Percentiles rank a stretch among this genome's conserved stretches.
Evolutionary conservation across 1,140 invertebrate species (phyloP).

Genomic region (Temnothorax nylanderi): DNA sequence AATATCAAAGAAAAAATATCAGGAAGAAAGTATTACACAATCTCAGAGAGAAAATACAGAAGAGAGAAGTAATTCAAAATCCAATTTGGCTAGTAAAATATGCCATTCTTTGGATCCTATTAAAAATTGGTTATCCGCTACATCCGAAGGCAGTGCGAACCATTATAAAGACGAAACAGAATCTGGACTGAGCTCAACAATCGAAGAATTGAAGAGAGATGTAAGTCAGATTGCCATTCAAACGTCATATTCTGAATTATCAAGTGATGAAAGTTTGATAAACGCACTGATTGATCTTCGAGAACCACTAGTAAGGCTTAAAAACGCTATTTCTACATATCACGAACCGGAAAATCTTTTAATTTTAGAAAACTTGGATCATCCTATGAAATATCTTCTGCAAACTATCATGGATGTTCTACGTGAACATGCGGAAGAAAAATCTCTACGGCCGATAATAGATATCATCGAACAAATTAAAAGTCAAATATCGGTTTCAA

Average conservation of each 20-base stretch:
- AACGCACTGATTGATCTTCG: slow-evolving; percentile 69
- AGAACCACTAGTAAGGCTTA: slow-evolving; percentile 70
- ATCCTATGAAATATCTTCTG: slow-evolving; percentile 72
- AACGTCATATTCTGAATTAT: slow-evolving; percentile 74
- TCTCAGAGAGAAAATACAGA: slow-evolving; percentile 20
- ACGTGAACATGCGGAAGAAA: slow-evolving; percentile 53
- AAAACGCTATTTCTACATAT: slow-evolving; percentile 65
- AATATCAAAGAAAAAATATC: slow-evolving; percentile 64
- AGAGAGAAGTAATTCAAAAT: background rate
- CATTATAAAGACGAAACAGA: slow-evolving; percentile 59
- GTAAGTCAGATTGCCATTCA: slow-evolving; percentile 72
- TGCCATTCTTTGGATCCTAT: slow-evolving; percentile 69
- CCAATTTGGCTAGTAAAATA: slow-evolving; percentile 41
- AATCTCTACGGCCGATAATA: slow-evolving; percentile 64
- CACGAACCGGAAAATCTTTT: slow-evolving; percentile 66
- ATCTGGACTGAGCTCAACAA: slow-evolving; percentile 48
- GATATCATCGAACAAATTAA: slow-evolving; percentile 73
- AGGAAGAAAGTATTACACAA: slow-evolving; percentile 20
- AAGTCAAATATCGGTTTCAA: slow-evolving; percentile 74
- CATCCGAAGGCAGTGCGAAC: slow-evolving; percentile 58
- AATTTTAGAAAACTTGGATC: slow-evolving; percentile 65
- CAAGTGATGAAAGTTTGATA: slow-evolving; percentile 71
- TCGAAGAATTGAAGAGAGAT: slow-evolving; percentile 70
- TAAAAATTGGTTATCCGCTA: slow-evolving; percentile 70
- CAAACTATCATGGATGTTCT: slow-evolving; percentile 67